Base-by-base conservation (phyloP, 2,888 invertebrate species). In the Diarsia mendica region DNA sequence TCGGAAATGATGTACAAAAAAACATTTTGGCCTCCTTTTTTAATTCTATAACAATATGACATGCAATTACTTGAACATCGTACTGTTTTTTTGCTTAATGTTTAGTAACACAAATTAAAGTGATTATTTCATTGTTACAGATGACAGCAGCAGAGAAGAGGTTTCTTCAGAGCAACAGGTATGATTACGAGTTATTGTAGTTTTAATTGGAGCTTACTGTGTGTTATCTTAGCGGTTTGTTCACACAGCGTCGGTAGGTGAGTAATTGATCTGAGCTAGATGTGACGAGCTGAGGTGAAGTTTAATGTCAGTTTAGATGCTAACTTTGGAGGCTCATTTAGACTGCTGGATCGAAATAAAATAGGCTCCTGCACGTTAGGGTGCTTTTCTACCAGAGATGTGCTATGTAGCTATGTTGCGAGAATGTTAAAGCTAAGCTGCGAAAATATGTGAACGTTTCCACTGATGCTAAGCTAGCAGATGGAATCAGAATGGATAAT, bases 161-260 rank as follows among this genome's bases (percentile, higher is more conserved):
- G 94, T 95, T 78, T 92, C 95, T 79, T 94, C 95, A 77, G 96
- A 96, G 87, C 93, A 95, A 89, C 95, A 96, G 96, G 96, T 96
- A 91, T 89, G 92, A 86, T 77, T 68, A 72, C 51, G 3, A 72
- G 44, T 73, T 49, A 63, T 73, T 60, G 63, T 51, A 71, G 18
- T 55, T 82, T 77, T 76, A 76, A 83, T 82, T 74, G 53, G 51
- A 49, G 33, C 33, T 65, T 61, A 20, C 3, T 55, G 51, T 28
- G 28, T 20, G 46, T 69, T 80, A 46, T 49, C 66, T 72, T 44
- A 67, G n/a, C 13, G 53, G 46, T 60, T 11, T 44, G n/a, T 75
- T 84, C 81, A 58, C 81, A 82, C 51, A 68, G 28, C 44, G 46
- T 73, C 46, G 60, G 33, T 49, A 15, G 44, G 18, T 65, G 39